These are phyloP conservation scores for Mormyrus proboscirostris DNA, from an alignment of 2,797 vertebrate genomes.

Conservation along the genomic window DNA sequence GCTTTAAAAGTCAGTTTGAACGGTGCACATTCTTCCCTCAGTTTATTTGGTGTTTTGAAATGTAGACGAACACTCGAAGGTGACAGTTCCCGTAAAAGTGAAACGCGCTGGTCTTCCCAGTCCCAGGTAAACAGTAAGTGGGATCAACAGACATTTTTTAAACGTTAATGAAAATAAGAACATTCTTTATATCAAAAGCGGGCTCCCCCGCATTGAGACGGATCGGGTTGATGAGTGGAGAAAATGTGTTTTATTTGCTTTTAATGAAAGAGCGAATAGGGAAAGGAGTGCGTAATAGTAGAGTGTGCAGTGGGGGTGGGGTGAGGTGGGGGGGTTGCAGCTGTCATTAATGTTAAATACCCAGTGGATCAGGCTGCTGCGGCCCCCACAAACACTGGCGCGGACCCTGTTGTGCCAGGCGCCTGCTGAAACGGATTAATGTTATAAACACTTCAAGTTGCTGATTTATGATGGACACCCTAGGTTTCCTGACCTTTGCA, in stretches of 20 bases:
- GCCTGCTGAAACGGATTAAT: constrained; percentile 68
- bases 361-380: constrained; percentile 28
- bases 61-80: not conserved
- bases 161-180: constrained; percentile 1
- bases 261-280: not conserved
- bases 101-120: not conserved
- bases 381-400: constrained; percentile 46
- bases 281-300: not conserved
- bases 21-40: not conserved
- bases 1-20: not conserved
- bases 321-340: not conserved
- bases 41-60: not conserved
- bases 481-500: constrained; percentile 75
- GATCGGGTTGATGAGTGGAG: not conserved
- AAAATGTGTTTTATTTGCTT: constrained; percentile 7
- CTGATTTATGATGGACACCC: constrained; percentile 74
- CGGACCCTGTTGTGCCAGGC: constrained; percentile 62
- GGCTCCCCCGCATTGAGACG: not conserved
- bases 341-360: not conserved
- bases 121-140: not conserved
- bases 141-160: not conserved
- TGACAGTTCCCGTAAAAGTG: not conserved
- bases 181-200: not conserved
- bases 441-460: constrained; percentile 69
- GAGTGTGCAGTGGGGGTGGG: not conserved